phyloP scores from a whole-genome alignment of 2,888 invertebrate genomes.

The Nomada ruficornis region DNA sequence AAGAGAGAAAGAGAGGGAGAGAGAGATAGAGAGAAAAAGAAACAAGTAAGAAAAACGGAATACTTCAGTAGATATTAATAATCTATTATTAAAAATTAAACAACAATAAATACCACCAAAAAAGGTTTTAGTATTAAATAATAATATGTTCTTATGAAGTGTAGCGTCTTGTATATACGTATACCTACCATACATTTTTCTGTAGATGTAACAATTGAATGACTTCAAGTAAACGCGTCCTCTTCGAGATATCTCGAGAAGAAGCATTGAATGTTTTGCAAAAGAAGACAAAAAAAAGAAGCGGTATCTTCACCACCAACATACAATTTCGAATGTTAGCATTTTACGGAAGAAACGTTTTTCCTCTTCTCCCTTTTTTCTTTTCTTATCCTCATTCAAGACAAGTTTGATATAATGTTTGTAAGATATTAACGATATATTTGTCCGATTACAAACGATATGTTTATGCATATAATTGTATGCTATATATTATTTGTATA shows the following conservation, averaged over 20 bases:
- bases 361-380: conserved; percentile 6
- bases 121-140: conserved; percentile 79
- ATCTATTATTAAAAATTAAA: conserved; percentile 72
- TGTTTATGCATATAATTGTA: conserved; percentile 41
- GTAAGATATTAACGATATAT: conserved; percentile 33
- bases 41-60: conserved; percentile 43
- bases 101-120: conserved; percentile 79
- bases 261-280: conserved; percentile 65
- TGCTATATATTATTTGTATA: conserved; percentile 43
- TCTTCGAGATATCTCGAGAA: conserved; percentile 70
- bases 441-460: conserved; percentile 37
- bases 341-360: background rate
- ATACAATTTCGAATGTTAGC: conserved; percentile 17
- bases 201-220: conserved; percentile 76
- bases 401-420: conserved; percentile 45
- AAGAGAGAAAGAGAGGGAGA: conserved; percentile 49
- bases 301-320: conserved; percentile 28
- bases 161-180: conserved; percentile 84
- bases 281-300: background rate
- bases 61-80: conserved; percentile 73
- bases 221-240: conserved; percentile 68
- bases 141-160: conserved; percentile 83
- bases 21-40: conserved; percentile 25
- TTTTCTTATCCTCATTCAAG: conserved; percentile 2
- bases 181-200: conserved; percentile 81